Percentiles rank a stretch among this genome's conserved stretches.
Evolutionary conservation across 1,140 invertebrate species (phyloP).

Genomic region (Mycetomoellerius zeteki): DNA sequence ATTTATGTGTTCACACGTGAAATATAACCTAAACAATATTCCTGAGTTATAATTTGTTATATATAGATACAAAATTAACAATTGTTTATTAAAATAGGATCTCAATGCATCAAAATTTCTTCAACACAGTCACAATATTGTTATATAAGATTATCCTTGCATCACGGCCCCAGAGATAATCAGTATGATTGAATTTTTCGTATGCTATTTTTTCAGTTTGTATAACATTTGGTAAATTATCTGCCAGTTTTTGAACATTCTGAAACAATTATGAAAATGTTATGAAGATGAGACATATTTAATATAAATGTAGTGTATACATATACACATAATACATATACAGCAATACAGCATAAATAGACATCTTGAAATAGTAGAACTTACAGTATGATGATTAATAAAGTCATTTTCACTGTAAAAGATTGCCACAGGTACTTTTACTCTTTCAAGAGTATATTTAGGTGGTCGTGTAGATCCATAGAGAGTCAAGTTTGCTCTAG

Average conservation of each 20-base stretch:
- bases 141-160: conserved; percentile 83
- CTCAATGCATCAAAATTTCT: conserved; percentile 37
- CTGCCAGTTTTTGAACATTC: conserved; percentile 88
- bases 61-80: background rate
- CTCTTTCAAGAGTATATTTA: conserved; percentile 86
- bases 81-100: background rate
- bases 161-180: conserved; percentile 86
- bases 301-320: background rate
- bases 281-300: background rate
- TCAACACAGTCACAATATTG: conserved; percentile 72
- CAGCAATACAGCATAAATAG: background rate
- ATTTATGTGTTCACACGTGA: background rate
- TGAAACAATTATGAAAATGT: conserved; percentile 67
- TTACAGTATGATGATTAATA: conserved; percentile 88
- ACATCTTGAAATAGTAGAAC: conserved; percentile 50
- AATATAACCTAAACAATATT: conserved; percentile 2
- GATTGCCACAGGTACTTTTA: conserved; percentile 88
- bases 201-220: conserved; percentile 82
- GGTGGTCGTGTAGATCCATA: conserved; percentile 87
- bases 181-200: conserved; percentile 86
- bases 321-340: background rate
- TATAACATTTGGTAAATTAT: conserved; percentile 87
- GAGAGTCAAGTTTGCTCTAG: conserved; percentile 83
- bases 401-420: conserved; percentile 92
- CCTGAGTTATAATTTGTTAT: background rate